Base-by-base conservation (phyloP, 1,140 invertebrate genomes). In the Drosophila grimshawi region DNA sequence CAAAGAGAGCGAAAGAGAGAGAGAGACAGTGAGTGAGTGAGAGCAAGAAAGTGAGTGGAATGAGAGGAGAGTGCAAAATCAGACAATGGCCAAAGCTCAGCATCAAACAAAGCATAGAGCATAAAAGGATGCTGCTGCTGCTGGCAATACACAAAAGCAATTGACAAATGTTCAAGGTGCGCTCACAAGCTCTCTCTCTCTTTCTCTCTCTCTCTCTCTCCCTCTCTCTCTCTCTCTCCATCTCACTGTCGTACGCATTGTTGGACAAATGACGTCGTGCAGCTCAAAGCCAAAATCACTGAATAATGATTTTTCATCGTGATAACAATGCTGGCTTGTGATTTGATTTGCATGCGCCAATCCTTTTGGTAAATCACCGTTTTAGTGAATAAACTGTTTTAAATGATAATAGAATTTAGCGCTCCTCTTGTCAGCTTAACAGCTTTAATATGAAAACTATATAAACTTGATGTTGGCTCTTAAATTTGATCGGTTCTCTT, bases 81-180 rank as follows among this genome's bases (percentile, higher is more conserved):
- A 83, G 85, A 88, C 83, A 88, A 88, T 88, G 73, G 63, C 66
- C 61, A 83, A 74, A 78, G 80, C 71, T 53, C 19, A 48, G 49
- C 33, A 39, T 52, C 46, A 70, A 46, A 78, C 64, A 86, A 75
- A 70, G 67, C 29, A 11, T 3, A 7, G 11, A 57, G 46, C 60
- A 88, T 72, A 86, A 86, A 88, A 88, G 80, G 60, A 73, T 72
- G 67, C 45, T 46, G 49, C 48, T 55, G 29, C 49, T 52, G 56
- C 66, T 66, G 60, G 60, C 79, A 72, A 35, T 75, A 63, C 59
- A 86, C 70, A 86, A 86, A 69, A 66, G 45, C 81, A 78, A 76
- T 86, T 86, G 81, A 86, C 78, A 86, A 86, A 86, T 86, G 75
- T 86, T 69, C 78, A 70, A 81, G 81, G 61, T 85, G 73, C 72